A percentile compares a stretch with the other conserved stretches of the same genome.
phyloP scores from a whole-genome alignment of 2,797 vertebrate genomes.

The Oreochromis mossambicus region DNA sequence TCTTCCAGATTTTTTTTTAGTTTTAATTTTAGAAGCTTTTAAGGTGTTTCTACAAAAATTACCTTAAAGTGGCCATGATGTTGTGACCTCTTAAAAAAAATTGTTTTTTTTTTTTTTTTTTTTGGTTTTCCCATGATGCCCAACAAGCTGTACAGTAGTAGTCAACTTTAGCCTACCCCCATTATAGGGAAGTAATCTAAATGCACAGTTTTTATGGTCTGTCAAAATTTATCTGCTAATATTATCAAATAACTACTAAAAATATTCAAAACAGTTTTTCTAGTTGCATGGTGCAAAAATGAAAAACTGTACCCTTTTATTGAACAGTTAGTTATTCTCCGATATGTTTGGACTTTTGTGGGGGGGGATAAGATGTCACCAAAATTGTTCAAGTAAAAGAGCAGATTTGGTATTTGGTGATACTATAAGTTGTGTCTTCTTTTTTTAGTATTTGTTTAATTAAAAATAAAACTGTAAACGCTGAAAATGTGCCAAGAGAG shows the following conservation, averaged over 20 bases:
- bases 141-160: slow-evolving; percentile 13
- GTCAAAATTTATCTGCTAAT: background rate
- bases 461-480: background rate
- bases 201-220: background rate
- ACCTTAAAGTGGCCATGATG: background rate
- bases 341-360: rapidly evolving
- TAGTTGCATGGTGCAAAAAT: slow-evolving; percentile 28
- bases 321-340: background rate
- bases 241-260: background rate
- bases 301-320: background rate
- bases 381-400: rapidly evolving
- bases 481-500: background rate
- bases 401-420: background rate
- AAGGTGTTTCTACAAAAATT: background rate
- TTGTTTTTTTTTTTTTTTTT: rapidly evolving
- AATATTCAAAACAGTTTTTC: background rate
- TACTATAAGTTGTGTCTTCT: background rate
- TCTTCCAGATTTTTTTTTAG: background rate
- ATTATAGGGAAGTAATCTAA: background rate
- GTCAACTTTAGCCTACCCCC: background rate
- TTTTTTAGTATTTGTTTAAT: background rate
- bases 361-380: background rate
- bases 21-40: background rate
- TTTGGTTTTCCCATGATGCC: slow-evolving; percentile 2
- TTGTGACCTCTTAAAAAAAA: background rate